Base-by-base conservation (phyloP, 2,797 vertebrate genomes). In the Peromyscus eremicus region DNA sequence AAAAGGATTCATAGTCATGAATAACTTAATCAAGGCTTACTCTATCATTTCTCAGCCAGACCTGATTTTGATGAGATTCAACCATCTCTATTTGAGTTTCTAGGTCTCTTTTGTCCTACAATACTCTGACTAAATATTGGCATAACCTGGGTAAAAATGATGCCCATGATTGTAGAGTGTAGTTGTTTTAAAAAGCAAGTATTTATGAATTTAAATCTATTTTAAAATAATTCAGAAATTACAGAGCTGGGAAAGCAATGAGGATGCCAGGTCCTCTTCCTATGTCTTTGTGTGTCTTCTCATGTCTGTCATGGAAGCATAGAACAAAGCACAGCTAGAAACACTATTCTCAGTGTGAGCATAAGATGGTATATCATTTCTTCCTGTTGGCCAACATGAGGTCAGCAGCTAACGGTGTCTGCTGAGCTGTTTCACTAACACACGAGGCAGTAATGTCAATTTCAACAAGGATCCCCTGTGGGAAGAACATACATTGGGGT, bases 151-250 rank as follows among this genome's bases (percentile, higher is more conserved):
- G 52, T 55, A 55, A 55, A 55, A 17, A 55, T 55, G 52, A 55
- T 55, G 52, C 52, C 16, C 14, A 55, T 55, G 52, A 55, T 55
- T 55, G 4, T 55, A 55, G 52, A 55, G 52, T 55, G 14, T 17
- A 55, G 49, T 52, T 52, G 49, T 52, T 52, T 52, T 14, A 2
- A 52, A 52, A 52, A 52, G 49, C 13, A 2, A 52, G 16, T 55
- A 3, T 55, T 55, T 14, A 17, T 62, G 14, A 82, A 37, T 57
- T 57, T n/a, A 57, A 81, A 25, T 37, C 34, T 81, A 14, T 32
- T 64, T 64, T 79, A 14, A 93, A 95, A 95, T 86, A 80, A 90
- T 73, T 40, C 10, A 90, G n/a, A 80, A 43, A 32, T 66, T 57
- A 81, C 34, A 57, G 23, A 37, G n/a, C 79, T 57, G 34, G 34